Percentiles rank a stretch among this genome's conserved stretches.
Evolutionary conservation across 1,140 invertebrate species (phyloP).

Genomic region (Theocolax elegans): DNA sequence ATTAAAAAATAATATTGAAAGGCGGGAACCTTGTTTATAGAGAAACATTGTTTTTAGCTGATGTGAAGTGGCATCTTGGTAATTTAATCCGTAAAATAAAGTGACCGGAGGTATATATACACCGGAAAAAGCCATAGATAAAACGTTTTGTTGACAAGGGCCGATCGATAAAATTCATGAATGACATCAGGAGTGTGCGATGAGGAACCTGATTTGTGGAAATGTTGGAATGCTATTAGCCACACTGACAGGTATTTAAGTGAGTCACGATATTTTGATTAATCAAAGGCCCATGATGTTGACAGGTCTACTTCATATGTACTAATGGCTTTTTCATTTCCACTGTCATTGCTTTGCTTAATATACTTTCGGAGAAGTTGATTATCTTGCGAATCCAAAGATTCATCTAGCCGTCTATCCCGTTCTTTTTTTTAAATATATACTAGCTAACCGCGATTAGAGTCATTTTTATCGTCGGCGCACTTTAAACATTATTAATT

Average conservation of each 20-base stretch:
- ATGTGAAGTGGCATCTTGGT: not conserved
- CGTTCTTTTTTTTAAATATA: too few relatives aligned
- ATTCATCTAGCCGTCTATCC: too few relatives aligned
- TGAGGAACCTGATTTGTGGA: constrained; percentile 22
- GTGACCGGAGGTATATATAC: not conserved
- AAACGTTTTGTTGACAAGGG: not conserved
- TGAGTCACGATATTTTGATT: constrained; percentile 25
- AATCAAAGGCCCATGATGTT: constrained; percentile 14
- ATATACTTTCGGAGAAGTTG: not conserved
- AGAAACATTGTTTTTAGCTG: not conserved
- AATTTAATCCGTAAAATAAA: not conserved
- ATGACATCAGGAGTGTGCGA: constrained; percentile 5
- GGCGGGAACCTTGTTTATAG: too few relatives aligned
- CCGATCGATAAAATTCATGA: constrained; percentile 25
- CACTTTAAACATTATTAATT: too few relatives aligned
- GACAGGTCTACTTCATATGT: not conserved
- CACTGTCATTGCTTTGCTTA: not conserved
- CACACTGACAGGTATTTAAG: constrained; percentile 18
- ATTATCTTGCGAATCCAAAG: not conserved
- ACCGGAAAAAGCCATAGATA: not conserved
- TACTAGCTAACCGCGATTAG: too few relatives aligned
- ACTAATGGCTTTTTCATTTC: constrained; percentile 16
- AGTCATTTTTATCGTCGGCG: too few relatives aligned
- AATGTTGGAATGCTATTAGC: not conserved
- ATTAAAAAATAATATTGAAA: too few relatives aligned